Conservation (phyloP, 2,888 invertebrate genomes). For the Desoria tigrina region DNA sequence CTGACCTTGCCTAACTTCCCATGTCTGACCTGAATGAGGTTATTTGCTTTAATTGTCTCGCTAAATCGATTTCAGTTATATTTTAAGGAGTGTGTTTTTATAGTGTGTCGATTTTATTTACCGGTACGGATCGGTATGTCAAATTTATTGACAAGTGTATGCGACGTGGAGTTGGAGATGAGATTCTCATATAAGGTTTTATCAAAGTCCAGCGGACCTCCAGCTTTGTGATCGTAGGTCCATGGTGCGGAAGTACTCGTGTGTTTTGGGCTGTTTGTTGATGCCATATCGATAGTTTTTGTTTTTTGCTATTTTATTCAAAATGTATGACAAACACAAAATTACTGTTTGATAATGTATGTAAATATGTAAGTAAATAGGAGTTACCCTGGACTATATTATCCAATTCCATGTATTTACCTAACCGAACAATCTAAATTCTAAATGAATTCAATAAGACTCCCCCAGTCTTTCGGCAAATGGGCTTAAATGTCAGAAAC, state of each 20-base stretch:
- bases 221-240: conserved; percentile 34
- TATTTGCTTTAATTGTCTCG: conserved; percentile 19
- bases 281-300: no score
- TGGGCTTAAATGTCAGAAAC: no score
- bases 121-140: conserved; percentile 55
- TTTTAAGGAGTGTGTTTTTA: not conserved
- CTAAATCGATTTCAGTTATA: not conserved
- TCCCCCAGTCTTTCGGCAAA: no score
- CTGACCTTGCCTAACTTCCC: conserved; percentile 58
- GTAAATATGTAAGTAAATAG: no score
- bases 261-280: no score
- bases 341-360: no score
- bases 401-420: no score
- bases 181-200: conserved; percentile 25
- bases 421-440: no score
- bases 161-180: conserved; percentile 6
- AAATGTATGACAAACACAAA: no score
- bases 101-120: conserved; percentile 45
- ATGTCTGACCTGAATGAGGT: conserved; percentile 57
- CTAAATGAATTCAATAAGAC: no score
- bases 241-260: conserved; percentile 19
- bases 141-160: conserved; percentile 31
- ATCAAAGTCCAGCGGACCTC: conserved; percentile 32
- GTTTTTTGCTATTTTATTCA: no score
- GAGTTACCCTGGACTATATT: no score